These are phyloP conservation scores for Paralvinella palmiformis DNA, from an alignment of 1,140 invertebrate species.

Conservation along the genomic window DNA sequence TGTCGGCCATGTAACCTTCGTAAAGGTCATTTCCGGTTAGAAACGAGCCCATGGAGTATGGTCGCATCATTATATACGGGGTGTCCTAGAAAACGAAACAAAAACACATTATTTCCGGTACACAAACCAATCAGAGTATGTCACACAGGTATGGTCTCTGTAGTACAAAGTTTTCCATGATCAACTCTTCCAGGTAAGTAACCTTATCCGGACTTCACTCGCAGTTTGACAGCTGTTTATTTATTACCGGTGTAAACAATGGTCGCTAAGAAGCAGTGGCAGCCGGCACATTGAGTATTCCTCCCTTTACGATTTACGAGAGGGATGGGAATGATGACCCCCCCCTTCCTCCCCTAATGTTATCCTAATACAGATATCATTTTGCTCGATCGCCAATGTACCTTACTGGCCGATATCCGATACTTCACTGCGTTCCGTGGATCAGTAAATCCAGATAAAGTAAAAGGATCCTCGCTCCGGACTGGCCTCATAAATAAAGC, in stretches of 20 bases:
- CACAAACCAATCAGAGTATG: neutral
- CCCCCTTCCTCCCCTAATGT: too few species aligned
- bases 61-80: constrained; percentile 21
- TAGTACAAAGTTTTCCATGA: neutral
- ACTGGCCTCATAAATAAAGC: too few species aligned
- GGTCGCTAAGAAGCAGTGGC: neutral
- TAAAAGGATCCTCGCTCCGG: too few species aligned
- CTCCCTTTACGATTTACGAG: too few species aligned
- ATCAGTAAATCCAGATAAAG: too few species aligned
- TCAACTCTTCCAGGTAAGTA: neutral
- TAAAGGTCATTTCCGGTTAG: constrained; percentile 18
- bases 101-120: neutral
- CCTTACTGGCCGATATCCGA: too few species aligned
- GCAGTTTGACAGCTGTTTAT: neutral
- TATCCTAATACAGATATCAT: too few species aligned
- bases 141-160: neutral
- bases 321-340: too few species aligned
- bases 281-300: too few species aligned
- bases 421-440: too few species aligned
- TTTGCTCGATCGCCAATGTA: too few species aligned
- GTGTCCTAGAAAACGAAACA: constrained; percentile 4
- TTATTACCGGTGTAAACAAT: neutral
- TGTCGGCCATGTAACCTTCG: constrained; percentile 21
- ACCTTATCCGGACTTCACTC: neutral
- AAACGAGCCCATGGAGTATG: neutral